Evolutionary conservation across 2,797 vertebrate species (phyloP).

Genomic region (Xiphophorus birchmanni): DNA sequence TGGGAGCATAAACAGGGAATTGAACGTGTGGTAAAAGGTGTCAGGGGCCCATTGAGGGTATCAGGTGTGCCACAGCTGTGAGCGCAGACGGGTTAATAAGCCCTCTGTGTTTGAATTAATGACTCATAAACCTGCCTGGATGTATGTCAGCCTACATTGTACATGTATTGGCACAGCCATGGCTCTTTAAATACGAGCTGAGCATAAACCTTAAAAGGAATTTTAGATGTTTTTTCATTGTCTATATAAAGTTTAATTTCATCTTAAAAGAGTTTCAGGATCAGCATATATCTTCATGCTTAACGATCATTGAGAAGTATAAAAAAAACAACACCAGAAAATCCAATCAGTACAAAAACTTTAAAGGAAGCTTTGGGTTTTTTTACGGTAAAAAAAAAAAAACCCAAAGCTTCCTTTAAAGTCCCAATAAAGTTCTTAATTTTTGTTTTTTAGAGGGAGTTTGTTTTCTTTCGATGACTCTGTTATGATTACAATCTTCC

Average conservation of each 20-base stretch:
- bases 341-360: not conserved
- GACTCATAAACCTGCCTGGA: slow-evolving; percentile 69
- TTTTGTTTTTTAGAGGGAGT: not conserved
- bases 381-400: too few species aligned
- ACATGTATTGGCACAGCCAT: slow-evolving; percentile 36
- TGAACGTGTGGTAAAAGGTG: slow-evolving; percentile 46
- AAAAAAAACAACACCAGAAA: not conserved
- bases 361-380: too few species aligned
- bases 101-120: slow-evolving; percentile 76
- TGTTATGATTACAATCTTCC: not conserved
- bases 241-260: not conserved
- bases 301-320: slow-evolving; percentile 4
- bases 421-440: not conserved
- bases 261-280: not conserved
- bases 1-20: slow-evolving; percentile 20
- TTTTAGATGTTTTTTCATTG: not conserved
- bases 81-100: slow-evolving; percentile 76
- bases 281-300: not conserved
- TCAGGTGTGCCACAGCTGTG: slow-evolving; percentile 78
- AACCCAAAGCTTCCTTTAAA: slow-evolving; percentile 30
- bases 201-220: slow-evolving; percentile 4
- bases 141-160: slow-evolving; percentile 41
- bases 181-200: slow-evolving; percentile 14
- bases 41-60: slow-evolving; percentile 64
- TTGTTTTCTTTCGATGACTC: not conserved